Conservation (phyloP, 2,797 vertebrate genomes). For the Vespertilio murinus region DNA sequence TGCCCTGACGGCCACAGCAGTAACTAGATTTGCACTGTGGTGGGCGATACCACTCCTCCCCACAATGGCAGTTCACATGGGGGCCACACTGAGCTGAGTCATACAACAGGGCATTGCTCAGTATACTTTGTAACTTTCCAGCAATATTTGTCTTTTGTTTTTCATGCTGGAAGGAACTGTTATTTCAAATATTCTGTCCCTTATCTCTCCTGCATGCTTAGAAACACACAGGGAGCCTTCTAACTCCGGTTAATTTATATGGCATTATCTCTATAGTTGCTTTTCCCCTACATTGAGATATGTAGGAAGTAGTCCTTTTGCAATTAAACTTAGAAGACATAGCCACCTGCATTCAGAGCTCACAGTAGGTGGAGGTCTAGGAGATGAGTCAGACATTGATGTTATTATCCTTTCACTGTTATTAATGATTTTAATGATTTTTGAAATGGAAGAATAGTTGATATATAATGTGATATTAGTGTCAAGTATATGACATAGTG, state of each 20-base stretch:
- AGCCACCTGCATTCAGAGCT: not conserved
- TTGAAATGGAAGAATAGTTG: not conserved
- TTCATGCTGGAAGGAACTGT: not conserved
- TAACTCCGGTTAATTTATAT: not conserved
- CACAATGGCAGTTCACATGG: rapidly evolving
- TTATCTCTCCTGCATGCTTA: not conserved
- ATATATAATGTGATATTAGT: not conserved
- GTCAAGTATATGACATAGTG: not conserved
- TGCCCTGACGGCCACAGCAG: rapidly evolving
- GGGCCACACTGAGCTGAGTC: rapidly evolving
- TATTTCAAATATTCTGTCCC: not conserved
- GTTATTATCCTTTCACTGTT: not conserved
- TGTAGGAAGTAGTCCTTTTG: not conserved
- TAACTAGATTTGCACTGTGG: not conserved
- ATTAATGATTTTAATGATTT: not conserved
- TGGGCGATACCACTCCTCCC: rapidly evolving
- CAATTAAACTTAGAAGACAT: not conserved
- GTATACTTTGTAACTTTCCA: not conserved
- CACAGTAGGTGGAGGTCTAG: not conserved
- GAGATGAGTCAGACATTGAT: not conserved
- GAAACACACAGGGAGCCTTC: not conserved
- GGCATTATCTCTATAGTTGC: rapidly evolving
- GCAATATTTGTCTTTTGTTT: not conserved
- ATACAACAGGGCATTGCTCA: rapidly evolving
- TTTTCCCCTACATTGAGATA: not conserved